Percentiles rank a stretch among this genome's conserved stretches.
Conservation (phyloP, 2,888 invertebrate species). For the Halictus ligatus region DNA sequence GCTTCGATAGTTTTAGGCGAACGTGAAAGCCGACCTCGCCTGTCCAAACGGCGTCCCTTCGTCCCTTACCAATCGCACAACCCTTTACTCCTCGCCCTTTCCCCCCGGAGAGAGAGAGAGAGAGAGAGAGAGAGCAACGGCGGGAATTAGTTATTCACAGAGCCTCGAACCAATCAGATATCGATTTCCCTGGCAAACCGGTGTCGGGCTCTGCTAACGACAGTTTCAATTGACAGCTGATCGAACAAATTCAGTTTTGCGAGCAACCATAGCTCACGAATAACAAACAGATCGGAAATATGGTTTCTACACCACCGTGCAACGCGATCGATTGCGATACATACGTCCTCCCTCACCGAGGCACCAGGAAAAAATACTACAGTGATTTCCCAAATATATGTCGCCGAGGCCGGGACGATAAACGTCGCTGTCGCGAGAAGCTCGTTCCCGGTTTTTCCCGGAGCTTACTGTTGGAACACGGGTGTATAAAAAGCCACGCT, state of each 20-base stretch:
- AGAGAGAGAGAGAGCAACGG: neutral
- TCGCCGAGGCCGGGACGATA: too few species aligned
- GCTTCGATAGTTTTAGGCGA: slow-evolving; percentile 45
- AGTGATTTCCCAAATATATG: too few species aligned
- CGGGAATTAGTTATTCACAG: neutral
- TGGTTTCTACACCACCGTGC: neutral
- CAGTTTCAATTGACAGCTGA: neutral
- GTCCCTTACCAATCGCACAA: neutral
- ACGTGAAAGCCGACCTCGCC: slow-evolving; percentile 39
- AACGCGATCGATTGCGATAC: neutral
- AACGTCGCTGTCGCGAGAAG: too few species aligned
- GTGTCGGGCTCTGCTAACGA: neutral
- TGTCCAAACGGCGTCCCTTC: slow-evolving; percentile 22
- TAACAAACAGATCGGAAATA: neutral
- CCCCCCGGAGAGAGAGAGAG: neutral
- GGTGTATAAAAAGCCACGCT: too few species aligned
- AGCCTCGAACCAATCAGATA: neutral
- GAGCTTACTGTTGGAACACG: too few species aligned
- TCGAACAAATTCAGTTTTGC: neutral
- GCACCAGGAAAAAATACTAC: too few species aligned
- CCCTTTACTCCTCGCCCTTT: neutral
- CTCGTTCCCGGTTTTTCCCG: too few species aligned
- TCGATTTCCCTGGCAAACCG: neutral
- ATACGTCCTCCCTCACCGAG: too few species aligned
- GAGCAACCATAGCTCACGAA: neutral